Percentiles rank a stretch among this genome's conserved stretches.
Evolutionary conservation across 2,888 invertebrate genomes (phyloP).

Genomic region (Agriopis marginaria): DNA sequence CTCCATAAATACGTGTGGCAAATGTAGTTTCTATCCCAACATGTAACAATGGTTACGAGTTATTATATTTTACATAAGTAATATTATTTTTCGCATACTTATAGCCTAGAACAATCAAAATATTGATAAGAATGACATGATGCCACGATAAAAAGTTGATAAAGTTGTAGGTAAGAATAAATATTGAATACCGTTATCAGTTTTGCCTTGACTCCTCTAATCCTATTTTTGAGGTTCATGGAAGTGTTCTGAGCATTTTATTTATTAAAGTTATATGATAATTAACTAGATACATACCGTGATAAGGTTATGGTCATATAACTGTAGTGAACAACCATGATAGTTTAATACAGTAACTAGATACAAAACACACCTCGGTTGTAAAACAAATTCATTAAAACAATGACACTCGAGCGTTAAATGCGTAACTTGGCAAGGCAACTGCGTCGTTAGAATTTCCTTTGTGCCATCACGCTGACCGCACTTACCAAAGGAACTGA

Average conservation of each 20-base stretch:
- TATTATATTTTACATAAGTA: too few species aligned
- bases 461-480: conserved; percentile 54
- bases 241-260: background rate
- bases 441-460: conserved; percentile 66
- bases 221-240: conserved; percentile 2
- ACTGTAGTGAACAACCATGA: too few species aligned
- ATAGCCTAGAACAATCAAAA: conserved; percentile 5
- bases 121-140: conserved; percentile 7
- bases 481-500: conserved; percentile 53
- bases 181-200: conserved; percentile 15
- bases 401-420: conserved; percentile 67
- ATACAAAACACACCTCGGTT: background rate
- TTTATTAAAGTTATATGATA: background rate
- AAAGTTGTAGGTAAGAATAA: conserved; percentile 1
- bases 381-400: conserved; percentile 70
- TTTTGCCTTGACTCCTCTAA: conserved; percentile 19
- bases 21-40: too few species aligned
- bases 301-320: too few species aligned
- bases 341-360: too few species aligned
- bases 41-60: too few species aligned
- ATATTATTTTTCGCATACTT: too few species aligned
- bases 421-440: conserved; percentile 54
- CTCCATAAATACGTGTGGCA: too few species aligned
- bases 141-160: conserved; percentile 7
- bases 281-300: too few species aligned